Evolutionary conservation across 2,888 invertebrate genomes (phyloP).

Genomic region (Sericinus montela): DNA sequence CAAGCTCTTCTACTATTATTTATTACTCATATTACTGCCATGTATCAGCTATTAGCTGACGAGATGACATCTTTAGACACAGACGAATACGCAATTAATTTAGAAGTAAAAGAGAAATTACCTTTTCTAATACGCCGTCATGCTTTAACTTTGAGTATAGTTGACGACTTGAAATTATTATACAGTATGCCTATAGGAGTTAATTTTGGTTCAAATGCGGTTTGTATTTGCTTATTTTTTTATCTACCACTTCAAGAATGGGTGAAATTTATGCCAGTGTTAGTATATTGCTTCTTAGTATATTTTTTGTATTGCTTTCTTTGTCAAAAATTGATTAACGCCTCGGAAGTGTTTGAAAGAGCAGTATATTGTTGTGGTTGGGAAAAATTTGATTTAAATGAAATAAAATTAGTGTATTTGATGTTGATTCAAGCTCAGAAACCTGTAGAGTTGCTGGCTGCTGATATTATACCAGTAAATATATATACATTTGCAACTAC

Average conservation of each 20-base stretch:
- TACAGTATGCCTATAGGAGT: conserved; percentile 59
- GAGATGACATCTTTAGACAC: conserved; percentile 44
- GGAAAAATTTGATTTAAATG: conserved; percentile 54
- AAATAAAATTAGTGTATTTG: conserved; percentile 45
- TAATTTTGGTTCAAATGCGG: conserved; percentile 53
- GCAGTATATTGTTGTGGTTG: conserved; percentile 63
- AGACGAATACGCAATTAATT: conserved; percentile 29
- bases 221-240: conserved; percentile 54
- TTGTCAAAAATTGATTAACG: conserved; percentile 54
- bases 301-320: conserved; percentile 64
- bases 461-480: conserved; percentile 62
- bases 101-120: conserved; percentile 36
- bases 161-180: conserved; percentile 42
- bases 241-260: conserved; percentile 48
- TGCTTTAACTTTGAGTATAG: conserved; percentile 36
- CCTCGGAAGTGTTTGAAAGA: conserved; percentile 50
- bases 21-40: conserved; percentile 52
- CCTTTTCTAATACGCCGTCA: conserved; percentile 44
- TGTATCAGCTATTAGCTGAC: conserved; percentile 49
- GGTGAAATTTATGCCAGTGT: conserved; percentile 48
- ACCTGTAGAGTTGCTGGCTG: conserved; percentile 51
- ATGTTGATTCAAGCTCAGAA: conserved; percentile 57
- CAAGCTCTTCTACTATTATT: conserved; percentile 52
- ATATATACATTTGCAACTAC: conserved; percentile 62
- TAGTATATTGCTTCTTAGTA: conserved; percentile 50